Base-by-base conservation (phyloP, 2,113 vertebrate species). In the Gobius niger region DNA sequence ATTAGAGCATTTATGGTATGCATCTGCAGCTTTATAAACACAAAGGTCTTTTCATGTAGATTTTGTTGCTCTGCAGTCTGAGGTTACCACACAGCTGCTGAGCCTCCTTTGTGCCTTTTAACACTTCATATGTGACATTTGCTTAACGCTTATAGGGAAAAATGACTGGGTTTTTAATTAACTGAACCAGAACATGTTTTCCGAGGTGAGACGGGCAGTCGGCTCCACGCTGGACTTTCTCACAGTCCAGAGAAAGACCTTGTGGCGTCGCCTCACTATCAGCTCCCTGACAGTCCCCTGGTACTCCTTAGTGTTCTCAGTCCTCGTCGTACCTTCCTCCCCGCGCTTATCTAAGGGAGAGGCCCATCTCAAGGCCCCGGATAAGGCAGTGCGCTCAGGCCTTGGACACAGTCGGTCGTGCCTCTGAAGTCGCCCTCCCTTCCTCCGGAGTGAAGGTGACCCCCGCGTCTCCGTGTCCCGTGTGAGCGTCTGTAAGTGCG, bases 401-500 rank as follows among this genome's bases (percentile, higher is more conserved):
- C 76, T 87, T 86, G 82, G 73, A 52, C 62, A 81, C 77, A 83
- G 74, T 87, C 47, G 63, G 72, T 72, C 74, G 68, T 83, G 24
- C 24, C 24, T 34, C 24, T 85, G 77, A 47, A 69, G 24, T 34
- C 5, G 24, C 24, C 5, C 63, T 74, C 75, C 63, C 11, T 60
- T 49, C 60, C 56, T 56, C 24, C 44, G 71, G 41, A 65, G 76
- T 88, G 88, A 91, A 91, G 88, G 90, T 90, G 88, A 91, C 88
- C 88, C 73, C 50, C 54, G 61, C 60, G 66, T 60, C 65, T 72
- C 24, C 24, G 5, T 34, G 65, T 63, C 63, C 15, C 70, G 44
- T 71, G 70, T 63, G 77, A 52, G 71, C 44, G 82, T 56, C 65
- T 16, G 68, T 63, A 16, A 34, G 61, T 47, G 62, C 8, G 18